Conservation (phyloP, 1,140 invertebrate species). For the Drosophila cardini region DNA sequence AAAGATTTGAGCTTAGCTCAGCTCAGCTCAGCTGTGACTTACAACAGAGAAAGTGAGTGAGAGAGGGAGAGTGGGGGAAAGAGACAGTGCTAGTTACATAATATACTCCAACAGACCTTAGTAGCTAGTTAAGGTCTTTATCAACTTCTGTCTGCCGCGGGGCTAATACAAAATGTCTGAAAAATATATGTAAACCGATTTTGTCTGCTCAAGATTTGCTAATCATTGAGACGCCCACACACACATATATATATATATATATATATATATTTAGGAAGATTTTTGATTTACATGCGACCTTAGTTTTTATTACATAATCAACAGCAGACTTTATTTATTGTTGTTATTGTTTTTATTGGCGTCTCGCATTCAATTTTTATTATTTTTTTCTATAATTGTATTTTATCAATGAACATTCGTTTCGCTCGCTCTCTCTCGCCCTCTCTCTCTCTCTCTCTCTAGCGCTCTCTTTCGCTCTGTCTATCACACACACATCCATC, state of each 20-base stretch:
- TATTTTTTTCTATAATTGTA: constrained; percentile 43
- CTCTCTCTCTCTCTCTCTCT: not conserved
- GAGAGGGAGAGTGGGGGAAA: constrained; percentile 1
- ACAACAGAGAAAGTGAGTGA: not conserved
- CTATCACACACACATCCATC: constrained; percentile 18
- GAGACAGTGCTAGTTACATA: constrained; percentile 6
- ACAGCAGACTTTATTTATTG: constrained; percentile 36
- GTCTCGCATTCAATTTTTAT: constrained; percentile 42
- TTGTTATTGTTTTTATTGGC: constrained; percentile 40
- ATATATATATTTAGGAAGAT: constrained; percentile 22
- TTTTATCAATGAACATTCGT: constrained; percentile 52
- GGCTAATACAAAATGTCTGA: constrained; percentile 15
- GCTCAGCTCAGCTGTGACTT: constrained; percentile 18
- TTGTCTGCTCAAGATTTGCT: constrained; percentile 42
- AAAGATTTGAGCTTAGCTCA: constrained; percentile 22
- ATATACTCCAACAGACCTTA: constrained; percentile 15
- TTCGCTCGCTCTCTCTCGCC: not conserved
- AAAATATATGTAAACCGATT: constrained; percentile 19
- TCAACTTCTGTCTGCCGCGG: constrained; percentile 21
- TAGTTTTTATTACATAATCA: constrained; percentile 58
- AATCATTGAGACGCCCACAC: constrained; percentile 59
- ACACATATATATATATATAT: constrained; percentile 4
- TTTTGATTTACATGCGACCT: constrained; percentile 60
- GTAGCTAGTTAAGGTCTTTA: constrained; percentile 28
- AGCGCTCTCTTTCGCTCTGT: not conserved